Base-by-base conservation (phyloP, 2,888 invertebrate genomes). In the Eristalis pertinax region DNA sequence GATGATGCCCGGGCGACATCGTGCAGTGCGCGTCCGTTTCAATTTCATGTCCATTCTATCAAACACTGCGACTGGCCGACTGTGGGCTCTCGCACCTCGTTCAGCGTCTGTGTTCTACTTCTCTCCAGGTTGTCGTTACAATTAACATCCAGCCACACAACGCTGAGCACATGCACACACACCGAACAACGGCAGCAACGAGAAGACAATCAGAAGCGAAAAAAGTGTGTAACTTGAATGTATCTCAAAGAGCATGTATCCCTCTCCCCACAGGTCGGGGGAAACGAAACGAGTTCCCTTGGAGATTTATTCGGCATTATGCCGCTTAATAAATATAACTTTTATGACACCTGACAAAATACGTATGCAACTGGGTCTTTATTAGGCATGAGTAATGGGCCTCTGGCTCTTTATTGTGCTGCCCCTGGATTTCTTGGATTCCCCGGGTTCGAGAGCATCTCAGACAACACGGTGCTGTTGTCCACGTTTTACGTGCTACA, bases 341-440 rank as follows among this genome's bases (percentile, higher is more conserved):
- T 84, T 84, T 87, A 87, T 84, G 87, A 87, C 87, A 87, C 87
- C 87, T 87, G 87, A 87, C 87, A 84, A 87, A 87, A 87, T 87
- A 87, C 87, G 76, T 64, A 76, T 76, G 84, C 73, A 87, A 72
- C 76, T 73, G 79, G 79, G 84, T 83, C 87, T 87, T 87, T 87
- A 87, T 87, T 87, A 87, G 87, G 68, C 84, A 80, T 87, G 87
- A 87, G 80, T 87, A 79, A 87, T 87, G 76, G n/a, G 79, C 79
- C 76, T 50, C 35, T 15, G 72, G 63, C 50, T 67, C 72, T 75
- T 83, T 76, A 64, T 87, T 79, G 60, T 26, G 63, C 62, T 83
- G 75, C 78, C 83, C 38, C 77, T 29, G 74, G 43, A 79, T 38
- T 75, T 84, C 41, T 77, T 43, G 41, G 62, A 75, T 78, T 72